These are phyloP conservation scores for Xyrauchen texanus DNA, from an alignment of 2,113 vertebrate genomes.

Conservation along the genomic window DNA sequence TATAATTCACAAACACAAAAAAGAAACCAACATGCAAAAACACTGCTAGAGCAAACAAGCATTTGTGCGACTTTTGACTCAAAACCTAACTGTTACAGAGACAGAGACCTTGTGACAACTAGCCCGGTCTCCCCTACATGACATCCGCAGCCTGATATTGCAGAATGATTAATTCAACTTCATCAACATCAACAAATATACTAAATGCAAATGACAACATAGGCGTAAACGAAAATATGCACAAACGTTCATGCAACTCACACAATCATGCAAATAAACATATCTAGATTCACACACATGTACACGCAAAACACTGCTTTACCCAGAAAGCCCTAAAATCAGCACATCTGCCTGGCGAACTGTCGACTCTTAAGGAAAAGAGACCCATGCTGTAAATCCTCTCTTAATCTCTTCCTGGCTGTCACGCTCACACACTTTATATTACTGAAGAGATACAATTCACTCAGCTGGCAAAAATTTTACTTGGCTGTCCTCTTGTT, in stretches of 20 bases:
- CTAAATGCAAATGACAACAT: background rate
- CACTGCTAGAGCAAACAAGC: too few relatives aligned
- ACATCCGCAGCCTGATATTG: background rate
- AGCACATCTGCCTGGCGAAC: slow-evolving; percentile 23
- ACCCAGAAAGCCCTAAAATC: slow-evolving; percentile 9
- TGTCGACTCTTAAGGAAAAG: slow-evolving; percentile 2
- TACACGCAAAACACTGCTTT: background rate
- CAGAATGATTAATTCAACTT: background rate
- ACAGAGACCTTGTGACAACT: background rate
- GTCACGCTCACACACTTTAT: slow-evolving; percentile 18
- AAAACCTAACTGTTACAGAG: too few relatives aligned
- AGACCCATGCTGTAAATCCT: slow-evolving; percentile 32
- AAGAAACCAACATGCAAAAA: too few relatives aligned
- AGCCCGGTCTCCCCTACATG: background rate
- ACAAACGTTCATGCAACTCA: background rate
- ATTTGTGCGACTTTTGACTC: background rate
- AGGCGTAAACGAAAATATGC: background rate
- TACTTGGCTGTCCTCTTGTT: slow-evolving; percentile 20
- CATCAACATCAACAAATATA: slow-evolving; percentile 1
- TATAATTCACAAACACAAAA: background rate
- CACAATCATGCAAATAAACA: background rate
- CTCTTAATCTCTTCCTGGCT: slow-evolving; percentile 36
- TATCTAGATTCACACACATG: background rate
- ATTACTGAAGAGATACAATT: slow-evolving; percentile 27
- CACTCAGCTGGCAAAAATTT: slow-evolving; percentile 36